Evolutionary conservation across 2,888 invertebrate genomes (phyloP), one percentile per base, ranked within the genome.

Genomic region (Melinaea menophilus): DNA sequence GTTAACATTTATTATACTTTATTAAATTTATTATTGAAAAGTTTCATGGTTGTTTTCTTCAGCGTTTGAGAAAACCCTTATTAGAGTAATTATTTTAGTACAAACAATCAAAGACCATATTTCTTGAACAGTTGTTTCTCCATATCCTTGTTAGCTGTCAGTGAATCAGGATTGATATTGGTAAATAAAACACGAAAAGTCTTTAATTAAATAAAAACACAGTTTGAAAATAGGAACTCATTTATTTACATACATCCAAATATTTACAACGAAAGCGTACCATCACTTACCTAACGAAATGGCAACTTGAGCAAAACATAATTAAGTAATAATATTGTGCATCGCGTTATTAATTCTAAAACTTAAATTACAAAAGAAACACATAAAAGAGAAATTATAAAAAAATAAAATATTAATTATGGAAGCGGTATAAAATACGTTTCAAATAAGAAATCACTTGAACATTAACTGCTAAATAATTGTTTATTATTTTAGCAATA

Each of bases 281-380:
- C 73, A 73, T 76, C 77, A 74, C 78, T 66, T 71, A 75, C 74
- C 75, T 73, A 76, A 76, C 73, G 76, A 79, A 81, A 89, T 89
- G 89, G 89, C 89, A 88, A 84, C 87, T 88, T 88, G 88, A 89
- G 88, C 88, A 87, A 85, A 80, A 75, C 72, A 68, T 62, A 78
- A 76, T 78, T 84, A 82, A 77, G 71, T 76, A 62, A 66, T 68
- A 72, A 67, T 71, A 78, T 75, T 74, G 78, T 78, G 76, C 76
- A 76, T 77, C 71, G 73, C 69, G 67, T 57, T 64, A 37, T 57
- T 45, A 60, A 22, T 62, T 71, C 72, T 72, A 73, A 74, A 67
- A 69, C 64, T 47, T 57, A 63, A 64, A 62, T 65, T 66, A 55
- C 37, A 58, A 58, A 59, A 22, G 22, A 22, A 64, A 70, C 55